Evolutionary conservation across 1,140 invertebrate species (phyloP), one percentile per base, ranked within the genome.

Genomic region (Dendrolimus punctatus): DNA sequence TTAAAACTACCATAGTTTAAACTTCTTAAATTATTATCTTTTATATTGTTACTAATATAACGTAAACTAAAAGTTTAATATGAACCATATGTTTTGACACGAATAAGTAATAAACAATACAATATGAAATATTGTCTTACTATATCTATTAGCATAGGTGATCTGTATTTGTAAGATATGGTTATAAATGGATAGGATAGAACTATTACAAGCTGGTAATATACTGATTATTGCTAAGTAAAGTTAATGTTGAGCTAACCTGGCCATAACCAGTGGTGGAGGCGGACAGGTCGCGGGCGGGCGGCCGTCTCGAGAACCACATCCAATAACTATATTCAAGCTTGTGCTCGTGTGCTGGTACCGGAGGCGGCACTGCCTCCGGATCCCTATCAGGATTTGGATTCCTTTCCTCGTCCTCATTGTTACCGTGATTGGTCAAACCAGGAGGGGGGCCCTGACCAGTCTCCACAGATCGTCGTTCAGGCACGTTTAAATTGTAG

Each of bases 261-360:
- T 88, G 81, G 55, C 82, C 79, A 58, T 87, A 88, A 53, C 83
- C 82, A 60, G 79, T 77, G 54, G 77, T 71, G 53, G 81, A 71
- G 39, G 69, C 52, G 41, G 76, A 79, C 43, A 81, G 70, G 39
- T 81, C 80, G 59, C 84, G 71, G 49, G 85, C 70, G 51, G 81
- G 74, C 40, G 85, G 87, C 78, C 95, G 89, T 64, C 92, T 89
- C 64, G 95, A 96, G 81, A 94, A 98, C 94, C 96, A 98, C 68
- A 97, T 90, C 70, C 94, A 94, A 85, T 98, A 98, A 44, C 92
- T 91, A 88, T 94, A 96, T 80, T 98, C 95, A 62, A 98, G 87
- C 78, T 93, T 93, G 76, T 98, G 96, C 74, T 98, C 94, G 57
- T 92, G 91, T 62, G 91, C 89, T 58, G 89, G 92, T 68, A 94